phyloP scores from a whole-genome alignment of 1,140 invertebrate genomes.

The Coptotermes formosanus region DNA sequence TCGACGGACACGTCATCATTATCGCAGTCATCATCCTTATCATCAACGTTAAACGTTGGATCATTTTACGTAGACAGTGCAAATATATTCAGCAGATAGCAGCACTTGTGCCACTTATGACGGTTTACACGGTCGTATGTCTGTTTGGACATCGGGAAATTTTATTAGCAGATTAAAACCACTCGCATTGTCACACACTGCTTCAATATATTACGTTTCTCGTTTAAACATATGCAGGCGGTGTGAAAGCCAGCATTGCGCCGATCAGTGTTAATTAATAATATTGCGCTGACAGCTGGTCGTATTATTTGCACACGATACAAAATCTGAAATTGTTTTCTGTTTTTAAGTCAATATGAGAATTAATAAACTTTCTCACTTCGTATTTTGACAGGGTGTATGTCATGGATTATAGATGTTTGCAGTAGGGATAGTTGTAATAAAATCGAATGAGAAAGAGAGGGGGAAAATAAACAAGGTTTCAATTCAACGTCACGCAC shows the following conservation, averaged over 20 bases:
- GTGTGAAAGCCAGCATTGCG: not conserved
- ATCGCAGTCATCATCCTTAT: too few species aligned
- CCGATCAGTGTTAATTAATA: slow-evolving; percentile 1
- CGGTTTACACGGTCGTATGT: not conserved
- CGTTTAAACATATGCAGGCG: not conserved
- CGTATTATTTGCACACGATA: slow-evolving; percentile 8
- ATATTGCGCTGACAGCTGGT: not conserved
- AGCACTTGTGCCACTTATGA: not conserved
- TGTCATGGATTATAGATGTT: slow-evolving; percentile 4
- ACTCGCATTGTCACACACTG: not conserved
- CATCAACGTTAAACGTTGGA: too few species aligned
- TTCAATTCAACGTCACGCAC: not conserved
- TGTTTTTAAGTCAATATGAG: not conserved
- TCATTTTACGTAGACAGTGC: too few species aligned
- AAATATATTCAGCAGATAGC: too few species aligned
- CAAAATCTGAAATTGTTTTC: not conserved
- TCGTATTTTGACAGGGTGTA: not conserved
- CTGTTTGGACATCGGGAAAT: not conserved
- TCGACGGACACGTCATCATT: too few species aligned
- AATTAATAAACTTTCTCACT: not conserved
- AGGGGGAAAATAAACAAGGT: not conserved
- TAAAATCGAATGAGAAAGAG: not conserved
- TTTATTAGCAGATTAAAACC: slow-evolving; percentile 17
- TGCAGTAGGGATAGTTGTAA: not conserved
- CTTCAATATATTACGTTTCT: not conserved